Base-by-base conservation (phyloP, 2,797 vertebrate species). In the Enteromius viviparus region DNA sequence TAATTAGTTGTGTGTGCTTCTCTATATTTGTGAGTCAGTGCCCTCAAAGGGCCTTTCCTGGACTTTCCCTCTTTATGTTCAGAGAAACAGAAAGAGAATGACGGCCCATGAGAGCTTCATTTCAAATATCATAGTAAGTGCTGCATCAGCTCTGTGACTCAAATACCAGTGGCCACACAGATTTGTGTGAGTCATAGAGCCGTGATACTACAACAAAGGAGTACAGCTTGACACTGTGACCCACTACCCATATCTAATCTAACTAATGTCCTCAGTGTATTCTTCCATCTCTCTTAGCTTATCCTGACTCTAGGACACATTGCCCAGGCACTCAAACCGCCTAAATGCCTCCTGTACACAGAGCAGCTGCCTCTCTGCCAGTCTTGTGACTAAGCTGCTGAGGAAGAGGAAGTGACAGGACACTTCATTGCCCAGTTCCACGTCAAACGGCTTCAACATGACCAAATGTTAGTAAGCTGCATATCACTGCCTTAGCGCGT, bases 1-100 rank as follows among this genome's bases (percentile, higher is more conserved):
- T 47, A 75, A 80, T 74, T 70, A 47, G 34, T 74, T 87, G 68
- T 79, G 82, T 86, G 45, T 80, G 77, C 68, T 81, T 82, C 40
- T 84, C 74, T 84, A 34, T 70, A 68, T 82, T 53, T 81, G 69
- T 82, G 87, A 87, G 87, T 87, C 85, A 89, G 84, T 81, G 83
- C 40, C 74, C 76, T 84, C 78, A 78, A 65, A 84, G 29, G 81
- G 78, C 65, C 83, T 83, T 88, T 87, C 80, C 78, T 83, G 87
- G 84, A 80, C 81, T 87, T 87, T 85, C 80, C 84, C 85, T 80
- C 82, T 84, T 42, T 29, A n/a, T 47, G 53, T 37, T 49, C 45
- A 71, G 58, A 40, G 74, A 80, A 69, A 84, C 29, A 69, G 37
- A 65, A 69, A 82, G 37, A 70, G 40, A 65, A 47, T 11, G 14